Percentiles rank a stretch among this genome's conserved stretches.
These are phyloP conservation scores for Deilephila elpenor DNA, from an alignment of 2,888 invertebrate genomes.

Conservation along the genomic window DNA sequence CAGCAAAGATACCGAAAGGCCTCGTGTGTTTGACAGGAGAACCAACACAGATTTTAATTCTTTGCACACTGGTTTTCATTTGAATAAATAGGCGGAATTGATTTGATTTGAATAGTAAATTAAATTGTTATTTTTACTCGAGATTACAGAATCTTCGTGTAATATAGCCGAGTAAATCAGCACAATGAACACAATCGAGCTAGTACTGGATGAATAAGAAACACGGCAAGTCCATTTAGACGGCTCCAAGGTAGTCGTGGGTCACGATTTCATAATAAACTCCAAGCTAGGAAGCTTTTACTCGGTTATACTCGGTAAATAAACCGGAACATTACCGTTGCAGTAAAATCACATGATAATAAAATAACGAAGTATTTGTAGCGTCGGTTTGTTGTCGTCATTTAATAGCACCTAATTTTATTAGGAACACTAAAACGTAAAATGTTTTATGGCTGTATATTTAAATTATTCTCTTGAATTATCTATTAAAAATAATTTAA, in stretches of 20 bases:
- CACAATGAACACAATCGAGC: constrained; percentile 24
- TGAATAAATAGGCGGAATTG: too few species aligned
- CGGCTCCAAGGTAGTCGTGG: constrained; percentile 47
- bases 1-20: neutral
- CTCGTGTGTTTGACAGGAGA: neutral
- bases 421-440: neutral
- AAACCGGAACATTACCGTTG: constrained; percentile 14
- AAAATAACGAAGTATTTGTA: neutral
- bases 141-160: neutral
- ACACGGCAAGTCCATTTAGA: constrained; percentile 43
- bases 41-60: neutral
- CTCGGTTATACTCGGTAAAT: constrained; percentile 18
- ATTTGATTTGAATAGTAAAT: neutral
- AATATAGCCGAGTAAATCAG: constrained; percentile 15
- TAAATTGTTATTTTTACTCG: neutral
- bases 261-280: constrained; percentile 62
- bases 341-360: constrained; percentile 25
- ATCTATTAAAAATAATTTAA: neutral
- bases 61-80: neutral
- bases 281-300: constrained; percentile 50
- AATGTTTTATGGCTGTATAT: neutral
- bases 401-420: neutral
- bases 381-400: too few species aligned
- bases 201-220: constrained; percentile 32
- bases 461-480: neutral